Base-by-base conservation (phyloP, 64 coral and sea anemone genomes). In the Exaiptasia diaphana region DNA sequence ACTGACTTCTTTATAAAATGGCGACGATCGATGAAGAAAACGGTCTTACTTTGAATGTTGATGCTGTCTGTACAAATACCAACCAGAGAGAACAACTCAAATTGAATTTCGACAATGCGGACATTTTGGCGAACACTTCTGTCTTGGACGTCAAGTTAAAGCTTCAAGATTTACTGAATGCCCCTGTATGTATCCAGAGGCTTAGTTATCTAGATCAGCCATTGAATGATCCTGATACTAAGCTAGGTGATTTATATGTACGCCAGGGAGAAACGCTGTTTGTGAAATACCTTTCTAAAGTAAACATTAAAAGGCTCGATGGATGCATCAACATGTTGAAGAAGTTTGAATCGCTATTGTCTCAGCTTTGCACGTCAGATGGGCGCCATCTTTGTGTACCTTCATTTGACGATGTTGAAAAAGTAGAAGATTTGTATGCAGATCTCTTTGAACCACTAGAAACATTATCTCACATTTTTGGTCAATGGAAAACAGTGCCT, bases 241-340 rank as follows among this genome's bases (percentile, higher is more conserved):
- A 65, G 38, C 61, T 65, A 35, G 38, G 61, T 37, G 61, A 65
- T 5, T 65, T 65, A 65, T 65, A 65, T 65, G 32, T 65, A 65
- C 31, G 61, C 1, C 30, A 65, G 17, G 61, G 61, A 65, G 61
- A 65, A 3, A 65, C 27, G 6, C 32, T 65, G 5, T 37, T 14
- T 65, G 61, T 65, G 61, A 20, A 65, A 33, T 65, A 35, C 38
- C 61, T 65, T 1, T 14, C 32, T 3, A 65, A 65, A 33, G 61
- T 37, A 14, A 35, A 65, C 26, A 37, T 65, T 14, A 35, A 65
- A 8, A 35, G 38, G 38, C 38, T 65, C 32, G 21, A 65, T 35
- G 61, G n/a, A 14, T 38, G 61, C 32, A 65, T 65, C 3, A 65
- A 2, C 1, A 65, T n/a, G 31, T 17, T 65, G 13, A 38, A 65